Percentiles rank a stretch among this genome's conserved stretches.
Conservation (phyloP, 2,797 vertebrate genomes). For the Chaunax sp. region DNA sequence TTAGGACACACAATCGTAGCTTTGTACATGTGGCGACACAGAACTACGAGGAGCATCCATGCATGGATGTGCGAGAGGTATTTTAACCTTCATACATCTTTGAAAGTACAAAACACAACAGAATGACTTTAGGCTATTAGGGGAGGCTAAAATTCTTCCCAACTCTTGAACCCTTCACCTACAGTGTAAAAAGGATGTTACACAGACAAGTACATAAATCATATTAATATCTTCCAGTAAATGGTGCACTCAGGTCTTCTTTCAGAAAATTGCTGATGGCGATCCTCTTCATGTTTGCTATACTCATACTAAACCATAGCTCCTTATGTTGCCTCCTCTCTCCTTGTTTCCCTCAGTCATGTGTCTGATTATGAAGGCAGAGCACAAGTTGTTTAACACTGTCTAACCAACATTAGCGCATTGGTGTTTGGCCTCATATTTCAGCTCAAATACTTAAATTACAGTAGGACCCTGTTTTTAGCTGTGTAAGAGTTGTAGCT, state of each 20-base stretch:
- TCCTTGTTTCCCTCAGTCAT: slow-evolving; percentile 40
- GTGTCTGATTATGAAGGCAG: slow-evolving; percentile 57
- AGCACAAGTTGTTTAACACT: slow-evolving; percentile 50
- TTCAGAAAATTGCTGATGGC: slow-evolving; percentile 44
- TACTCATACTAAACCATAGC: slow-evolving; percentile 9
- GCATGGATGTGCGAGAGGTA: slow-evolving; percentile 37
- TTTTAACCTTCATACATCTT: slow-evolving; percentile 63
- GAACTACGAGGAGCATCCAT: slow-evolving; percentile 27
- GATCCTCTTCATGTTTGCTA: slow-evolving; percentile 17
- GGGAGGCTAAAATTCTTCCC: slow-evolving; percentile 54
- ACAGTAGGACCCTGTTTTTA: too few relatives aligned
- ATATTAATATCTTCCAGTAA: slow-evolving; percentile 50
- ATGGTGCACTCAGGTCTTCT: slow-evolving; percentile 34
- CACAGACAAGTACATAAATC: slow-evolving; percentile 61
- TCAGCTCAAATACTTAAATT: too few relatives aligned
- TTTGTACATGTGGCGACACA: not conserved
- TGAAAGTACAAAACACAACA: slow-evolving; percentile 39
- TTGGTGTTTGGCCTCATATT: slow-evolving; percentile 26
- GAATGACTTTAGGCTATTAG: slow-evolving; percentile 53
- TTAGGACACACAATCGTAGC: slow-evolving; percentile 2
- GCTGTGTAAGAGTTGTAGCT: too few relatives aligned
- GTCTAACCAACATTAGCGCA: slow-evolving; percentile 62
- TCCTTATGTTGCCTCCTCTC: slow-evolving; percentile 23
- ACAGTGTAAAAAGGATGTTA: slow-evolving; percentile 39
- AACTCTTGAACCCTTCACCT: slow-evolving; percentile 48